phyloP scores from a whole-genome alignment of 2,113 vertebrate genomes.

The Prinia subflava region DNA sequence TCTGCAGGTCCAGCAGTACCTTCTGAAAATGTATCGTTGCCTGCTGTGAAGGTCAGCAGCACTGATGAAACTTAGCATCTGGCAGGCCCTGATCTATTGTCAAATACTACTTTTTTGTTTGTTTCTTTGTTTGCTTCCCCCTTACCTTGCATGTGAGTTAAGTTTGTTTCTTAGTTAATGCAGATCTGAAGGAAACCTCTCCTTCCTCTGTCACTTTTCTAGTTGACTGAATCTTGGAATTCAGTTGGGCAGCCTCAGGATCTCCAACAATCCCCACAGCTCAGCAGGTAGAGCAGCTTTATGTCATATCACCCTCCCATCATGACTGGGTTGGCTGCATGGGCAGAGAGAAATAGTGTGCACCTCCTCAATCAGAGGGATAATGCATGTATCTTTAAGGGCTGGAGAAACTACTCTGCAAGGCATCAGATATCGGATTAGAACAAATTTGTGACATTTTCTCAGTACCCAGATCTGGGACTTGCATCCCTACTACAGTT shows the following conservation, averaged over 20 bases:
- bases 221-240: neutral
- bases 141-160: neutral
- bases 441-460: neutral
- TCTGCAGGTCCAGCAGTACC: neutral
- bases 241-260: neutral
- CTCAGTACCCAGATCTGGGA: neutral
- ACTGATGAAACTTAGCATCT: neutral
- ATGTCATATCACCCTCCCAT: neutral
- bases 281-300: neutral
- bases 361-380: neutral
- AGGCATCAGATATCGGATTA: neutral
- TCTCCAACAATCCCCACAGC: neutral
- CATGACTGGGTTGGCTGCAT: rapidly evolving
- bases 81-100: neutral
- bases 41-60: neutral
- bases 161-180: neutral
- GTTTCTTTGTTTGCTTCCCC: neutral
- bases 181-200: neutral
- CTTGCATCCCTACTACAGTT: neutral
- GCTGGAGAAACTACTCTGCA: neutral
- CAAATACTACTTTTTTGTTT: neutral
- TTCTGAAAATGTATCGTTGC: neutral
- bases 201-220: neutral
- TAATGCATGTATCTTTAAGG: neutral
- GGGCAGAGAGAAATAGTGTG: neutral